These are phyloP conservation scores for Ptiloglossa arizonensis DNA, from an alignment of 1,140 invertebrate genomes.

Conservation along the genomic window DNA sequence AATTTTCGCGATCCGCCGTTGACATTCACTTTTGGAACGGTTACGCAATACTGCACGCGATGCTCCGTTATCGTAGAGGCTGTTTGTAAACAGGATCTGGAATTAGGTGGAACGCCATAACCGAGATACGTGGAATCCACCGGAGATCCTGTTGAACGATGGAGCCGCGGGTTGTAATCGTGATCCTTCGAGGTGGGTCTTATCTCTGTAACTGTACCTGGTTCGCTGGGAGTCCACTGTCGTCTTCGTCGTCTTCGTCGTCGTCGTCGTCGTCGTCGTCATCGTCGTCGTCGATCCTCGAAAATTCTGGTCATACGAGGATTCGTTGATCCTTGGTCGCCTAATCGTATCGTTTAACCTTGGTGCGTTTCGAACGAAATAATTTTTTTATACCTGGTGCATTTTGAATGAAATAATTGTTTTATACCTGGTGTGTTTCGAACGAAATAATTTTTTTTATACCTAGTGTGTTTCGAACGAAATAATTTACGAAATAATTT, in stretches of 20 bases:
- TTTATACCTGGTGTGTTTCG: no score
- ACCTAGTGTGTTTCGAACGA: no score
- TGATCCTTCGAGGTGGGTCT: constrained; percentile 65
- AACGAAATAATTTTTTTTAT: no score
- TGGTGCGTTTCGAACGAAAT: no score
- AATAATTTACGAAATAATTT: no score
- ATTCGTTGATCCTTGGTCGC: constrained; percentile 14
- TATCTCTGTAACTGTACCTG: constrained; percentile 67
- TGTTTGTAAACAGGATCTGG: constrained; percentile 63
- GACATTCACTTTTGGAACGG: not conserved
- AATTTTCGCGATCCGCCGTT: not conserved
- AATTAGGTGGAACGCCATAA: constrained; percentile 61
- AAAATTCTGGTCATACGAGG: constrained; percentile 32
- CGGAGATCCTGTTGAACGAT: constrained; percentile 64
- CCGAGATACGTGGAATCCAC: constrained; percentile 59
- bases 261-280: constrained; percentile 30
- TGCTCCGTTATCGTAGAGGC: constrained; percentile 26
- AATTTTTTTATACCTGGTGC: no score
- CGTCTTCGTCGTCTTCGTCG: constrained; percentile 17
- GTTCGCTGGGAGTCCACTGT: constrained; percentile 21
- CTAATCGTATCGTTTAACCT: not conserved
- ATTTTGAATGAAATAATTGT: no score
- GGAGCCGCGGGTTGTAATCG: constrained; percentile 59
- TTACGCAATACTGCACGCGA: constrained; percentile 8
- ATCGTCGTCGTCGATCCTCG: constrained; percentile 33